Evolutionary conservation across 2,797 vertebrate genomes (phyloP).

Genomic region (Parauchenoglanis ngamensis): DNA sequence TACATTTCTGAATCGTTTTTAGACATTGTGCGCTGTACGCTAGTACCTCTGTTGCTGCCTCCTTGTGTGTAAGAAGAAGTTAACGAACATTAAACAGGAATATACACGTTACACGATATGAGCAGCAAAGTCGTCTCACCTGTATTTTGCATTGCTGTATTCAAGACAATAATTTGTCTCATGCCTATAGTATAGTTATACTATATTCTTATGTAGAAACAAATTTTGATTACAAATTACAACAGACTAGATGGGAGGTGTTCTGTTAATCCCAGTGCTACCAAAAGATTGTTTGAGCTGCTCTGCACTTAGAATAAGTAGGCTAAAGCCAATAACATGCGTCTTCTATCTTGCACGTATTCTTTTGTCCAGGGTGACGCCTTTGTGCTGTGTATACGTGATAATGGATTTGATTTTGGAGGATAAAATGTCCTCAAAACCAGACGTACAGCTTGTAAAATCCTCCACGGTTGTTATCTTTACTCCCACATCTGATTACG

Average conservation of each 20-base stretch:
- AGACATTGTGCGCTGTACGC: no score
- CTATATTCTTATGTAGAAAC: no score
- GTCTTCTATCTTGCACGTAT: background rate
- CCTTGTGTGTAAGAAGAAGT: background rate
- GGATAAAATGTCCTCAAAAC: slow-evolving; percentile 14
- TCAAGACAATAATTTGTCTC: background rate
- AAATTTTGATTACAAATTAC: background rate
- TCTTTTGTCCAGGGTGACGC: background rate
- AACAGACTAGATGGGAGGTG: background rate
- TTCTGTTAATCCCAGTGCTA: background rate
- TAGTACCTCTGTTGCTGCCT: no score
- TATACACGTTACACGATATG: background rate
- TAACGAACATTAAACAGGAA: background rate
- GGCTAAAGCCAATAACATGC: background rate
- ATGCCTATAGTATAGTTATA: background rate
- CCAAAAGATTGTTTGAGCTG: background rate
- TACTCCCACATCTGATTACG: slow-evolving; percentile 15
- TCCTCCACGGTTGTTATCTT: background rate
- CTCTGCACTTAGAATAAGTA: background rate
- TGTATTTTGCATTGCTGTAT: background rate
- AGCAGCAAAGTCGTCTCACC: background rate
- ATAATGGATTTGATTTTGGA: background rate
- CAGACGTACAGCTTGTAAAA: background rate
- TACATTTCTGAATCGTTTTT: background rate
- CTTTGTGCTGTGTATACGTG: background rate